Evolutionary conservation across 2,113 vertebrate genomes (phyloP), one percentile per base, ranked within the genome.

Genomic region (Microcebus tavaratra): DNA sequence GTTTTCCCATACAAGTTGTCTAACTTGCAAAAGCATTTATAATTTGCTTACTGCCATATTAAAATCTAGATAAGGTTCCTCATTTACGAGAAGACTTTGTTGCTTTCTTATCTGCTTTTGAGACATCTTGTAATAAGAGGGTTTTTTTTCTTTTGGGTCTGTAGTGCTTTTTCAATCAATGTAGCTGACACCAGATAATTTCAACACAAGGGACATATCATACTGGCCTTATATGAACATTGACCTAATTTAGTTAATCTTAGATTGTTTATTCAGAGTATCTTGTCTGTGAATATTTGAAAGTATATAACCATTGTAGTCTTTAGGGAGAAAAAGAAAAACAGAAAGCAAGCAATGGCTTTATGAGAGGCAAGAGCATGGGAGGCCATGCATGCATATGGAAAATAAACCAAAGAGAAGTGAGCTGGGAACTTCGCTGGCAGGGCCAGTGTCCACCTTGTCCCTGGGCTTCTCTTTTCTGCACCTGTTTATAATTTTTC

Each of bases 11-110:
- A 80, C 91, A 12, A 76, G 34, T 68, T 95, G 78, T 84, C 97
- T 96, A 76, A 27, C 87, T 97, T 96, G 87, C 89, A 79, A 80
- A 96, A 90, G 0, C 91, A 72, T 90, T 95, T 96, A 59, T 61
- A 92, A 96, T 57, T 94, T 93, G 85, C 95, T 89, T 97, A 97
- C 78, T 15, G 17, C 78, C 96, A 97, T 55, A 95, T 13, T 59
- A 96, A 97, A 97, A 98, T 98, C 96, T 88, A 95, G 97, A 96
- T 95, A 95, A 88, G 84, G 59, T 39, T 27, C 20, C 80, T 97
- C 86, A 79, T 97, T 98, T 90, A 86, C 18, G 0, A 55, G 34
- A 53, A 50, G 15, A 6, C 85, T 94, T 96, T 20, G 18, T 97
- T 88, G 70, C 92, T 79, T 14, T 31, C 84, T 61, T 85, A 91